A percentile compares a stretch with the other conserved stretches of the same genome.
These are phyloP conservation scores for Rhinoraja longicauda DNA, from an alignment of 2,797 vertebrate genomes.

Conservation along the genomic window DNA sequence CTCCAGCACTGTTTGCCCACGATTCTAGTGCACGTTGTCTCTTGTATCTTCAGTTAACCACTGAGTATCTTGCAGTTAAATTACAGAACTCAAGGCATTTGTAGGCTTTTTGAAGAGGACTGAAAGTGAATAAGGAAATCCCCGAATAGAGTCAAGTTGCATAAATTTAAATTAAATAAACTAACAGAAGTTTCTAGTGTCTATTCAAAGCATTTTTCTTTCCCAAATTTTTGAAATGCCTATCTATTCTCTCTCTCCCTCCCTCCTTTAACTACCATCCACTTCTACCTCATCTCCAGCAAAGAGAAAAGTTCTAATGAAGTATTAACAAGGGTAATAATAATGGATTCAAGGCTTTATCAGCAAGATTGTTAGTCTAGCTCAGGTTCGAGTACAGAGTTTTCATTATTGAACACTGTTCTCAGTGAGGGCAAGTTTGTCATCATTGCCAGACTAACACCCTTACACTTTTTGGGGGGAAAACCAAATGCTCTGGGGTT, in stretches of 20 bases:
- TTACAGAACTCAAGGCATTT: not conserved
- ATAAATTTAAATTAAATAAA: not conserved
- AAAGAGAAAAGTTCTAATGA: not conserved
- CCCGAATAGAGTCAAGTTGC: not conserved
- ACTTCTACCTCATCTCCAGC: not conserved
- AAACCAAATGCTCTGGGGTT: not conserved
- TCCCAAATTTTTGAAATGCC: not conserved
- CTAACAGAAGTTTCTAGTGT: not conserved
- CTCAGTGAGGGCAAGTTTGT: constrained; percentile 87
- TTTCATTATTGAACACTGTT: constrained; percentile 38
- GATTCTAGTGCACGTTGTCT: too few relatives aligned
- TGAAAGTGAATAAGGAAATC: not conserved
- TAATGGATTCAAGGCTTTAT: not conserved
- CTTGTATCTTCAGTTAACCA: not conserved
- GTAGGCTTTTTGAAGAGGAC: not conserved
- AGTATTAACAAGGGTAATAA: not conserved
- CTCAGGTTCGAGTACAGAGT: constrained; percentile 18
- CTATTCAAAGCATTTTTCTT: not conserved
- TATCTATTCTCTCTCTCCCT: not conserved
- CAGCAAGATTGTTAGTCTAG: not conserved
- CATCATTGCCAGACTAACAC: constrained; percentile 60
- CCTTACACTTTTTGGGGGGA: not conserved
- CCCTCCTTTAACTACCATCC: not conserved
- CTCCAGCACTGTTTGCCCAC: too few relatives aligned
- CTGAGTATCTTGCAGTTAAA: not conserved